Evolutionary conservation across 2,888 invertebrate species (phyloP).

Genomic region (Cryptocheilus praepositus): DNA sequence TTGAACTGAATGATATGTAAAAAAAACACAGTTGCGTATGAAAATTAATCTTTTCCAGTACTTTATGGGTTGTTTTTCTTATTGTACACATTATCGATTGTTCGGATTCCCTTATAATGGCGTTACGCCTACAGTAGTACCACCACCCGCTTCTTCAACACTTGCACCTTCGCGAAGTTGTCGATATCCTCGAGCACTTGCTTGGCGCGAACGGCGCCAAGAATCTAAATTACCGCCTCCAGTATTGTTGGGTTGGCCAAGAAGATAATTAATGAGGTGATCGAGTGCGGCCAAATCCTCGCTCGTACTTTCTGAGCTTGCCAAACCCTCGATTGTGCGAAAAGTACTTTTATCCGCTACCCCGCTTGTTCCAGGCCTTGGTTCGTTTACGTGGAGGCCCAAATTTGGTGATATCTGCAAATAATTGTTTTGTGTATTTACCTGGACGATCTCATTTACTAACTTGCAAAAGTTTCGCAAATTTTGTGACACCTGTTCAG

Average conservation of each 20-base stretch:
- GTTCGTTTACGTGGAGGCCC: constrained; percentile 50
- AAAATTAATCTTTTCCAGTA: background rate
- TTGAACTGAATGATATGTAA: too few species aligned
- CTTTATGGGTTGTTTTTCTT: background rate
- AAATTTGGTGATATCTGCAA: constrained; percentile 62
- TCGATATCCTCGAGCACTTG: constrained; percentile 64
- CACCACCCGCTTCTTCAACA: constrained; percentile 38
- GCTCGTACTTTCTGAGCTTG: constrained; percentile 51
- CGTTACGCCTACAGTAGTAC: constrained; percentile 60
- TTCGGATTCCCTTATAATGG: constrained; percentile 46
- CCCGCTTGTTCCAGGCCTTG: constrained; percentile 16
- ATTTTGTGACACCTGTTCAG: constrained; percentile 78
- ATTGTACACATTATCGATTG: background rate
- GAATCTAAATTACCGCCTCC: constrained; percentile 56
- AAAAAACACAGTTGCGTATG: background rate
- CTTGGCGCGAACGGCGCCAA: constrained; percentile 65
- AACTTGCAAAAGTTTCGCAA: too few species aligned
- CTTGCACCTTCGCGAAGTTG: constrained; percentile 54
- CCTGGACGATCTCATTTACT: too few species aligned
- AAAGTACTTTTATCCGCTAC: constrained; percentile 22
- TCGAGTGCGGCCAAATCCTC: constrained; percentile 81
- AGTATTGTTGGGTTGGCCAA: constrained; percentile 74
- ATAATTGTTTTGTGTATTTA: background rate
- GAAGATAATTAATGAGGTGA: constrained; percentile 79
- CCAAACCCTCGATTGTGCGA: constrained; percentile 70